Percentiles rank a stretch among this genome's conserved stretches.
Evolutionary conservation across 2,888 invertebrate species (phyloP).

Genomic region (Chelonus formosanus): DNA sequence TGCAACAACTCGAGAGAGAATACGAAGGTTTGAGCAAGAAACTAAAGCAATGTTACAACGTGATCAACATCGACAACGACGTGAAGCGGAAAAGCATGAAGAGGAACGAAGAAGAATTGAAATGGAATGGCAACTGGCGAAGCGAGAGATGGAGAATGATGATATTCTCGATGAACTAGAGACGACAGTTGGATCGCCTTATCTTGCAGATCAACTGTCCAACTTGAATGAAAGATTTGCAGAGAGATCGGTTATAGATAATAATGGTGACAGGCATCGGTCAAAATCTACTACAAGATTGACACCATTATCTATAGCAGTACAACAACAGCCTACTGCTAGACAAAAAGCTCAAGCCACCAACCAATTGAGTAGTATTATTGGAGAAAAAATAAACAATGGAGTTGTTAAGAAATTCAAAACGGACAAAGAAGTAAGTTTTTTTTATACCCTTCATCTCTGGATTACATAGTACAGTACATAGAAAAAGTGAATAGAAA

Average conservation of each 20-base stretch:
- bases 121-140: constrained; percentile 66
- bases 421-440: constrained; percentile 61
- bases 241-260: constrained; percentile 43
- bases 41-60: constrained; percentile 75
- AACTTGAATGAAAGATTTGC: constrained; percentile 48
- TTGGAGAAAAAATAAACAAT: constrained; percentile 55
- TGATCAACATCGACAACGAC: constrained; percentile 60
- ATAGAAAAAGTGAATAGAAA: too few relatives aligned
- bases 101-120: constrained; percentile 67
- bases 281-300: constrained; percentile 49
- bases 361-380: constrained; percentile 46
- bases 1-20: constrained; percentile 72
- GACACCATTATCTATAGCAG: constrained; percentile 52
- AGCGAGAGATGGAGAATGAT: constrained; percentile 67
- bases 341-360: constrained; percentile 52
- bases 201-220: constrained; percentile 48
- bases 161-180: constrained; percentile 67
- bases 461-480: too few relatives aligned
- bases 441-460: background rate
- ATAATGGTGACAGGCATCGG: constrained; percentile 39
- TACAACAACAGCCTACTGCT: constrained; percentile 53
- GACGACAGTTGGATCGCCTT: constrained; percentile 52
- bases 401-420: constrained; percentile 65
- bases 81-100: constrained; percentile 65
- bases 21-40: constrained; percentile 79